Evolutionary conservation across 1,140 invertebrate species (phyloP), one percentile per base, ranked within the genome.

Genomic region (Drosophila murphyi): DNA sequence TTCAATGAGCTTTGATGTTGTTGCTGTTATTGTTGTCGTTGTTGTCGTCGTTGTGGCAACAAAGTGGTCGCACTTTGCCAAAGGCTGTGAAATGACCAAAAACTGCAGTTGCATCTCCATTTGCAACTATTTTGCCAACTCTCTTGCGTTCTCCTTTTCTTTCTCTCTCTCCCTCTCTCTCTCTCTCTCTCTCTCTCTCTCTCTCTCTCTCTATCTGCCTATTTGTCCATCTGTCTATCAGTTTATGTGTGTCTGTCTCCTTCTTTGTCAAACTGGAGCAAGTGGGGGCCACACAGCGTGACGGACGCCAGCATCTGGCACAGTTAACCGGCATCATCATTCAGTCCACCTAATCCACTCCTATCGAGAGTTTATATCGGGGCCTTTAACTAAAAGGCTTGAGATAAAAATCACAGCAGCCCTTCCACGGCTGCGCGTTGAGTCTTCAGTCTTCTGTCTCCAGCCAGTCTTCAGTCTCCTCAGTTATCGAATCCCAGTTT

Each of bases 371-470:
- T 41, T 61, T 41, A 68, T 48, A 60, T 51, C 60, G 39, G 10
- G 69, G 83, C 80, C 65, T 88, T 87, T 80, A 89, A 70, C 80
- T 78, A 89, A 88, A 88, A 72, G 87, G 64, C 80, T 6, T 45
- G 55, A 67, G 83, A 88, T 88, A 88, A 88, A 78, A 75, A 88
- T 88, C 83, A 47, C 68, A 51, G 62, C 73, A 71, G 85, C 82
- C 82, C 82, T 86, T 78, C 47, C 64, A 32, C 12, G 10, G 45
- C 3, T 56, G 52, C 52, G 39, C 39, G 20, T 20, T 10, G n/a
- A 43, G 39, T 43, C 39, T n/a, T 4, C 10, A n/a, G 34, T 4
- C 5, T 34, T 5, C 39, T 2, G 20, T 20, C 20, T 20, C 20
- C 20, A 20, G 20, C 39, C 10, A 43, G 39, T 43, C 39, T n/a